phyloP scores from a whole-genome alignment of 1,140 invertebrate genomes.

The Pinna nobilis region DNA sequence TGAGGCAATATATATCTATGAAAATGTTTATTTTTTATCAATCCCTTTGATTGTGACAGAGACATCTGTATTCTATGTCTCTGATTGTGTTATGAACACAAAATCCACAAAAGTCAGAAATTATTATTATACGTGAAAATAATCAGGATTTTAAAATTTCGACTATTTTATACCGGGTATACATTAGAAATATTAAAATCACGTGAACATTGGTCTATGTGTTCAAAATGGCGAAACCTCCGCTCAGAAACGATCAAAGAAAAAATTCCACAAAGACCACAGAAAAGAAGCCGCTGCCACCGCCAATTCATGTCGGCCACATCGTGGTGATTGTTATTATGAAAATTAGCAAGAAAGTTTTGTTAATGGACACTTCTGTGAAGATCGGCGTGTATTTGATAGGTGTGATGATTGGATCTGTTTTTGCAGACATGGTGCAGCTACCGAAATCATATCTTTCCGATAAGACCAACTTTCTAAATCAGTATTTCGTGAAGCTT shows the following conservation, averaged over 20 bases:
- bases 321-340: slow-evolving; percentile 89
- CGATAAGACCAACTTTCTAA: slow-evolving; percentile 90
- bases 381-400: slow-evolving; percentile 90
- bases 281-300: slow-evolving; percentile 82
- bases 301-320: slow-evolving; percentile 87
- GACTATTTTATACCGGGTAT: too few species aligned
- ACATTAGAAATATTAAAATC: too few species aligned
- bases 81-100: too few species aligned
- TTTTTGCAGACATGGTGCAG: slow-evolving; percentile 86
- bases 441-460: slow-evolving; percentile 91
- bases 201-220: slow-evolving; percentile 2
- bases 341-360: slow-evolving; percentile 87
- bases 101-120: too few species aligned
- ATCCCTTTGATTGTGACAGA: too few species aligned
- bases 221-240: slow-evolving; percentile 47
- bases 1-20: too few species aligned
- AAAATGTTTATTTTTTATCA: too few species aligned
- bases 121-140: too few species aligned
- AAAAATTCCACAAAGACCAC: slow-evolving; percentile 17
- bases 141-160: too few species aligned
- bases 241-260: too few species aligned
- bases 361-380: slow-evolving; percentile 88
- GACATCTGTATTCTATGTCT: too few species aligned
- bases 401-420: slow-evolving; percentile 87
- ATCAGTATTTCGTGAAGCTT: slow-evolving; percentile 94